phyloP scores from a whole-genome alignment of 2,888 invertebrate species.

The Dermolepida albohirtum region DNA sequence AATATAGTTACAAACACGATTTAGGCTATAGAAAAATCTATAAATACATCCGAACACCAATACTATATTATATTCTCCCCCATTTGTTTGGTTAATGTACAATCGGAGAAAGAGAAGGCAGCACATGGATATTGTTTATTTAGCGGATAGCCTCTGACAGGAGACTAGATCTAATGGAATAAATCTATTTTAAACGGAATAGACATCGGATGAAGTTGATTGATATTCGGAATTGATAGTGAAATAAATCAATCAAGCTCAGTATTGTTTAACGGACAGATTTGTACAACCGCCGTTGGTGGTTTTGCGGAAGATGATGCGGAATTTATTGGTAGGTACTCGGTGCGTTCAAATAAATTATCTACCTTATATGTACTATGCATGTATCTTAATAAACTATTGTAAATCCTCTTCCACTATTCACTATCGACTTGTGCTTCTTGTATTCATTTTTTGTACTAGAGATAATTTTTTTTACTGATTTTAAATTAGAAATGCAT shows the following conservation, averaged over 20 bases:
- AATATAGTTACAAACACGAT: too few species aligned
- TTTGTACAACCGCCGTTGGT: slow-evolving; percentile 36
- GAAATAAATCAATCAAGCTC: slow-evolving; percentile 35
- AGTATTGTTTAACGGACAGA: slow-evolving; percentile 37
- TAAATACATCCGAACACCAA: too few species aligned
- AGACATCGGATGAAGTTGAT: slow-evolving; percentile 35
- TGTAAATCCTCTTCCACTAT: neutral
- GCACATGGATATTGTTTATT: slow-evolving; percentile 27
- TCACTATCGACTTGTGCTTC: neutral
- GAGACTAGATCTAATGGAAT: slow-evolving; percentile 21
- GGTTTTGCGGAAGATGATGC: slow-evolving; percentile 31
- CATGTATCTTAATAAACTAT: slow-evolving; percentile 7
- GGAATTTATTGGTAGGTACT: slow-evolving; percentile 27
- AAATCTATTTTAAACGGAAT: slow-evolving; percentile 31
- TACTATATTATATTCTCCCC: too few species aligned
- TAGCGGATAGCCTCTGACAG: slow-evolving; percentile 24
- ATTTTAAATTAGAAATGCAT: too few species aligned
- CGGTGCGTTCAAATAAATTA: slow-evolving; percentile 22
- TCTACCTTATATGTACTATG: slow-evolving; percentile 7
- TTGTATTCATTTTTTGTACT: neutral
- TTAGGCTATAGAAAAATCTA: too few species aligned
- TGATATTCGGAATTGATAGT: slow-evolving; percentile 36
- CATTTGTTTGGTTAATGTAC: too few species aligned
- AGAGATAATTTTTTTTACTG: neutral
- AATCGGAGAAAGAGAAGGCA: too few species aligned